Base-by-base conservation (phyloP, 2,888 invertebrate genomes). In the Lasiommata megera region DNA sequence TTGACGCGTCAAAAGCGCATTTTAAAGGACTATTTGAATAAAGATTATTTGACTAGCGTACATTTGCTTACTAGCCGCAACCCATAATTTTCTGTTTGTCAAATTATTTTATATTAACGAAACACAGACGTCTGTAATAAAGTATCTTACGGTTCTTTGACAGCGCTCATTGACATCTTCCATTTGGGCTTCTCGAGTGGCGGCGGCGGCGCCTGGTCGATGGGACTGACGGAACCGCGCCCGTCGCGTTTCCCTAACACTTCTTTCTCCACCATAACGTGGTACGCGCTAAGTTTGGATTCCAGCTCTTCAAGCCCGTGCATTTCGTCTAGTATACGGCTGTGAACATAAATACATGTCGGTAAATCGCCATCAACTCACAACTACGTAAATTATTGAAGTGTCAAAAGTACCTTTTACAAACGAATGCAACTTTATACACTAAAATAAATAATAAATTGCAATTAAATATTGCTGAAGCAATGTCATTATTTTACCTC, bases 261-360 rank as follows among this genome's bases (percentile, higher is more conserved):
- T 63, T 88, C 89, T 82, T 95, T 95, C 74, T 95, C 95, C 60
- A 95, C 93, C 84, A 94, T 93, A 66, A 94, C 94, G 82, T 95
- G 95, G 86, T 95, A 95, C 44, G 95, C 95, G 82, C 92, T 94
- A 70, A 96, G 88, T 76, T 95, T 95, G 0, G 94, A 94, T 82
- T 95, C 94, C 72, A 96, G 82, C 76, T 95, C 95, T 72, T 95
- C 94, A 61, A 95, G 87, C 71, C 95, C 95, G 48, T 95, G 94
- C 79, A 95, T 91, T 69, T 93, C 93, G 67, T 94, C 94, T 70
- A 94, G 82, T 70, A 93, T 91, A 73, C 93, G 93, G 41, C 65
- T 64, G 11, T 34, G 14, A 6, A 17, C 44, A 12, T 28, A 6
- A 59, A 46, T 3, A 18, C 38, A 46, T 31, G 18, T 12, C n/a